These are phyloP conservation scores for Atherix ibis DNA, from an alignment of 2,888 invertebrate genomes.

Conservation along the genomic window DNA sequence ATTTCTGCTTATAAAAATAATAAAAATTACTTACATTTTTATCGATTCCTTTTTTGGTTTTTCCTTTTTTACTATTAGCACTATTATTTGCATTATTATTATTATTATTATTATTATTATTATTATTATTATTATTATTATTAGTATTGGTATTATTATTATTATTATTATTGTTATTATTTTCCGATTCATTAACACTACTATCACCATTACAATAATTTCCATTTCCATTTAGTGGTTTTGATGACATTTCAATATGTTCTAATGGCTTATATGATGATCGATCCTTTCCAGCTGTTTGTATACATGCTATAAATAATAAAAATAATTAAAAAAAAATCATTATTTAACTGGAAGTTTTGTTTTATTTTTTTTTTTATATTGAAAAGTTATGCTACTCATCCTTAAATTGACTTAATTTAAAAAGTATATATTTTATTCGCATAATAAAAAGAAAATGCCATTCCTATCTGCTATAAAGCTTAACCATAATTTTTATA, in stretches of 20 bases:
- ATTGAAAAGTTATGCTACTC: too few species aligned
- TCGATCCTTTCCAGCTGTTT: conserved; percentile 48
- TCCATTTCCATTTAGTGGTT: conserved; percentile 15
- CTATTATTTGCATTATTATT: too few species aligned
- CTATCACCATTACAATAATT: conserved; percentile 26
- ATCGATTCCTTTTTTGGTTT: conserved; percentile 7
- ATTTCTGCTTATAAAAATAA: too few species aligned
- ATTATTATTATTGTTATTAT: conserved; percentile 22
- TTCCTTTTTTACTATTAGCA: conserved; percentile 5
- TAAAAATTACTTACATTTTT: conserved; percentile 8
- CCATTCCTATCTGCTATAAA: too few species aligned
- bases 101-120: conserved; percentile 11
- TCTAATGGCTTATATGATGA: conserved; percentile 51
- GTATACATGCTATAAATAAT: conserved; percentile 45
- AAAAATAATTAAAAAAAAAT: background rate
- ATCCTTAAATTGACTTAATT: too few species aligned
- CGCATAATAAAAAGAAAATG: too few species aligned
- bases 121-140: too few species aligned
- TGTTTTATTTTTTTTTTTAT: too few species aligned
- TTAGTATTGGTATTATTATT: conserved; percentile 18
- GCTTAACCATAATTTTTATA: too few species aligned
- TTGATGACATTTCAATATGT: conserved; percentile 33
- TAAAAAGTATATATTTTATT: too few species aligned
- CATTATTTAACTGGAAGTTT: too few species aligned
- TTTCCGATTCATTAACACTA: conserved; percentile 27